Percentiles rank a stretch among this genome's conserved stretches.
Conservation (phyloP, 2,888 invertebrate genomes). For the Drosophila ustulata region DNA sequence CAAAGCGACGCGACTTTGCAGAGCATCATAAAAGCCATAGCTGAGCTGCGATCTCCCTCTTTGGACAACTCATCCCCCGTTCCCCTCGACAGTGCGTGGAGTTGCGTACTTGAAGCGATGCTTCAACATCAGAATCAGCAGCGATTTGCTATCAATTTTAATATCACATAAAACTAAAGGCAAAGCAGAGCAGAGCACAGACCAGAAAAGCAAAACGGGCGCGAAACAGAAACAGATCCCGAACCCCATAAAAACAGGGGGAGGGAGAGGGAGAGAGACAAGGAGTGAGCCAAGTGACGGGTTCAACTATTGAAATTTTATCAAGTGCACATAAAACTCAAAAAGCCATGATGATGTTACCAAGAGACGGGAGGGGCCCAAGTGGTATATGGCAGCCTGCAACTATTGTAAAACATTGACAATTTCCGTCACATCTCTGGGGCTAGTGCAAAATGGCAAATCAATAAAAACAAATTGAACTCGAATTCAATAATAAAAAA, state of each 20-base stretch:
- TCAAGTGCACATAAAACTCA: slow-evolving; percentile 80
- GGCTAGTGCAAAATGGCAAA: slow-evolving; percentile 82
- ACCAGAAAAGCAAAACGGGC: slow-evolving; percentile 57
- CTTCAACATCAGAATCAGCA: slow-evolving; percentile 44
- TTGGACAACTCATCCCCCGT: not conserved
- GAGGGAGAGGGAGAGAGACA: not conserved
- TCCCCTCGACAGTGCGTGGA: slow-evolving; percentile 16
- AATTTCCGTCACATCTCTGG: slow-evolving; percentile 82
- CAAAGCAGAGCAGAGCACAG: slow-evolving; percentile 54
- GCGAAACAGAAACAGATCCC: slow-evolving; percentile 66
- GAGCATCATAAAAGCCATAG: slow-evolving; percentile 56
- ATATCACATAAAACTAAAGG: slow-evolving; percentile 79
- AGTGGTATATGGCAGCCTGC: slow-evolving; percentile 32
- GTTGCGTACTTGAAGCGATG: slow-evolving; percentile 61
- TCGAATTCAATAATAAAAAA: slow-evolving; percentile 79
- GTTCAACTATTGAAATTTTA: slow-evolving; percentile 76
- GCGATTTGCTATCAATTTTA: slow-evolving; percentile 79
- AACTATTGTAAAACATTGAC: slow-evolving; percentile 83
- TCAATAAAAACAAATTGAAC: slow-evolving; percentile 84
- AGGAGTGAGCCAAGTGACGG: slow-evolving; percentile 13
- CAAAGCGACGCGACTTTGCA: slow-evolving; percentile 48
- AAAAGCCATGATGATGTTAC: slow-evolving; percentile 75
- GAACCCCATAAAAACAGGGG: slow-evolving; percentile 1
- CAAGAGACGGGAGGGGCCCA: not conserved
- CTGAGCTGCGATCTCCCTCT: not conserved